A percentile compares a stretch with the other conserved stretches of the same genome.
phyloP scores from a whole-genome alignment of 2,113 vertebrate genomes.

The sheep (Ovis aries) region DNA sequence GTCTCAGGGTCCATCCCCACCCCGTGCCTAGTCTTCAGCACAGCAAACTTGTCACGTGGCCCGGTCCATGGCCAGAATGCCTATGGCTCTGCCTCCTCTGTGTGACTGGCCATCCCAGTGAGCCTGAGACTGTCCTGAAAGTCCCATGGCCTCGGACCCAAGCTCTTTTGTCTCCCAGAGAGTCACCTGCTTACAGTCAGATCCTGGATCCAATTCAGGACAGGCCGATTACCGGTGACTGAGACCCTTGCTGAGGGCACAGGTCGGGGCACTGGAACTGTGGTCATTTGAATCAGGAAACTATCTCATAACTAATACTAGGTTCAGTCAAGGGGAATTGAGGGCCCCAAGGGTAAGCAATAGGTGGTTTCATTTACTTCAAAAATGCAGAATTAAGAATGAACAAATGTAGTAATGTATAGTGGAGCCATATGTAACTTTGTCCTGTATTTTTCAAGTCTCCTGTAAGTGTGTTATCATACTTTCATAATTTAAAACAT shows the following conservation, averaged over 20 bases:
- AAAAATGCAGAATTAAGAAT: not conserved
- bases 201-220: not conserved
- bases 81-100: too few species aligned
- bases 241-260: not conserved
- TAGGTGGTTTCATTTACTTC: not conserved
- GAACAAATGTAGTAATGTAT: not conserved
- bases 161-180: not conserved
- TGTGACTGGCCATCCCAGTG: not conserved
- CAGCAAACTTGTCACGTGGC: rapidly evolving
- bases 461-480: not conserved
- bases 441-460: not conserved
- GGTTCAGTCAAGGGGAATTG: too few species aligned
- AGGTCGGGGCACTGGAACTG: not conserved
- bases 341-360: not conserved
- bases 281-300: not conserved
- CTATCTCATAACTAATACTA: not conserved
- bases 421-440: not conserved
- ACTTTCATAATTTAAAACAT: not conserved
- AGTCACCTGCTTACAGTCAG: not conserved
- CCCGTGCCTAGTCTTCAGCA: not conserved
- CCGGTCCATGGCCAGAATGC: not conserved
- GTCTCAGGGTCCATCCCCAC: too few species aligned
- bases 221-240: not conserved
- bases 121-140: not conserved
- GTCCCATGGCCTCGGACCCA: not conserved